These are phyloP conservation scores for Andrena fulva DNA, from an alignment of 2,888 invertebrate genomes.

Conservation along the genomic window DNA sequence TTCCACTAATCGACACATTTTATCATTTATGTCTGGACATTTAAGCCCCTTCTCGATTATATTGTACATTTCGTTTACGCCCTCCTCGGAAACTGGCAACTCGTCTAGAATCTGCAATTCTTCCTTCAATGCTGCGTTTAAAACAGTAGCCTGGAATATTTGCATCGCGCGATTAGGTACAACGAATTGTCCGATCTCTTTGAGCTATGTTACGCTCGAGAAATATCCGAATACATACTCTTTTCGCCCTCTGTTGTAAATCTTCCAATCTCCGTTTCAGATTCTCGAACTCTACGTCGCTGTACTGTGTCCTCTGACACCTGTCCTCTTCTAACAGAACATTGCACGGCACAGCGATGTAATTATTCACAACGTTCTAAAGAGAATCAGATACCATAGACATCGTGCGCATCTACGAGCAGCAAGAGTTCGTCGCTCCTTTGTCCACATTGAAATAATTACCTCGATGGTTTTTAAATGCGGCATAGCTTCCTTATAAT, in stretches of 20 bases:
- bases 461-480: conserved; percentile 76
- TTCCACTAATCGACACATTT: conserved; percentile 54
- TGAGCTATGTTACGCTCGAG: not conserved
- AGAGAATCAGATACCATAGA: conserved; percentile 25
- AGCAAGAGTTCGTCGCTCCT: not conserved
- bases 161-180: conserved; percentile 1
- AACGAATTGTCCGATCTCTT: not conserved
- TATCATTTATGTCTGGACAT: conserved; percentile 35
- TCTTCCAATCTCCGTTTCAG: conserved; percentile 63
- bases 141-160: conserved; percentile 70
- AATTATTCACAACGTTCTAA: conserved; percentile 70
- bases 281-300: conserved; percentile 63
- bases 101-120: conserved; percentile 69
- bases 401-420: not conserved
- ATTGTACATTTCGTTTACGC: conserved; percentile 57
- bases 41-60: conserved; percentile 54
- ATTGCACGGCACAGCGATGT: conserved; percentile 71
- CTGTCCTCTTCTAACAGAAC: conserved; percentile 75
- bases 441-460: conserved; percentile 34
- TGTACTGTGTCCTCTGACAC: conserved; percentile 71
- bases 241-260: conserved; percentile 69
- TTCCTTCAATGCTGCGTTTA: conserved; percentile 73
- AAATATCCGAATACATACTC: conserved; percentile 54
- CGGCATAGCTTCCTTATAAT: conserved; percentile 61
- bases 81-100: conserved; percentile 58